A percentile compares a stretch with the other conserved stretches of the same genome.
These are phyloP conservation scores for Sympetrum striolatum DNA, from an alignment of 2,888 invertebrate species.

Conservation along the genomic window DNA sequence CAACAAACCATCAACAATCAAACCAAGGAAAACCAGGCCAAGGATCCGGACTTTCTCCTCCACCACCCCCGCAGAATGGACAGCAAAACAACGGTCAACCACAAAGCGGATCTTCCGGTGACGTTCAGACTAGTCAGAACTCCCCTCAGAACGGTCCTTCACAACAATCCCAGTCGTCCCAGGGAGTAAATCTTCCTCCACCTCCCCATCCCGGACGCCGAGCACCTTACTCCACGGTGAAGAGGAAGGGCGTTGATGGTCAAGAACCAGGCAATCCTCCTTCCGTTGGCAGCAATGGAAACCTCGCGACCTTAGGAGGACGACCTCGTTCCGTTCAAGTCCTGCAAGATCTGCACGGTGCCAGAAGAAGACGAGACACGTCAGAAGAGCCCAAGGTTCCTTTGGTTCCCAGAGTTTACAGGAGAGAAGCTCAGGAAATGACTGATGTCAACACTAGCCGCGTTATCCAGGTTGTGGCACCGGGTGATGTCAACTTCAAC, in stretches of 20 bases:
- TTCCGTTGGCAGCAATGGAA: conserved; percentile 70
- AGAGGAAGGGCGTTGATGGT: conserved; percentile 74
- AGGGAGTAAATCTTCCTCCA: conserved; percentile 78
- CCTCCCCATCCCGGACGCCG: conserved; percentile 80
- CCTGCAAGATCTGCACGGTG: conserved; percentile 77
- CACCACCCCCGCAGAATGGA: conserved; percentile 47
- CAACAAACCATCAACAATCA: conserved; percentile 60
- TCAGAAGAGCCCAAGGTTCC: conserved; percentile 51
- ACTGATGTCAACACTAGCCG: conserved; percentile 58
- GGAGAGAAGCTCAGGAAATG: conserved; percentile 88
- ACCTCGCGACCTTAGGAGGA: conserved; percentile 82
- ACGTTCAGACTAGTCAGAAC: conserved; percentile 64
- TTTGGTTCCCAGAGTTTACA: conserved; percentile 74
- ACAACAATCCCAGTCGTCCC: conserved; percentile 53
- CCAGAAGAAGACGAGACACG: conserved; percentile 68
- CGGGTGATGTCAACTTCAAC: conserved; percentile 65
- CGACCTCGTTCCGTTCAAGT: conserved; percentile 89
- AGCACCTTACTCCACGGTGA: conserved; percentile 82
- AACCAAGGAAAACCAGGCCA: conserved; percentile 54
- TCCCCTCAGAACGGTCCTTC: conserved; percentile 52
- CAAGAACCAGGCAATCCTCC: conserved; percentile 59
- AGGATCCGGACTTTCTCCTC: conserved; percentile 45
- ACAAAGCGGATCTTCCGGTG: conserved; percentile 54
- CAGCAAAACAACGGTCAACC: conserved; percentile 47
- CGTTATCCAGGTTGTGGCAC: conserved; percentile 60